Evolutionary conservation across 2,888 invertebrate species (phyloP).

Genomic region (Venustoraphidia nigricollis): DNA sequence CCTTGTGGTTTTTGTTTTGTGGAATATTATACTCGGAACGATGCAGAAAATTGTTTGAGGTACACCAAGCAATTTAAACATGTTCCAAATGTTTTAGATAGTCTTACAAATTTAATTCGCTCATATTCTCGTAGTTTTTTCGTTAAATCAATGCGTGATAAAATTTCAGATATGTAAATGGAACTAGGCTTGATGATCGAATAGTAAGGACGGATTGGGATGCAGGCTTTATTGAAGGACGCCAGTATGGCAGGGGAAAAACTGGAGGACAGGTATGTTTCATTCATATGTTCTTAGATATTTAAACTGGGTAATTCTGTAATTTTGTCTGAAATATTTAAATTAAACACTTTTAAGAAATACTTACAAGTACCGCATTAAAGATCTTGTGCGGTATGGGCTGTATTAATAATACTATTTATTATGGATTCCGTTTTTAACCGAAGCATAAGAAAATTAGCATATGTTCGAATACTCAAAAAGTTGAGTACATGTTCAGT

Average conservation of each 20-base stretch:
- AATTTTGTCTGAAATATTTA: too few relatives aligned
- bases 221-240: constrained; percentile 94
- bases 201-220: constrained; percentile 98
- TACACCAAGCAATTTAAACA: constrained; percentile 17
- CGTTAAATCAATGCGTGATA: not conserved
- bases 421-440: too few relatives aligned
- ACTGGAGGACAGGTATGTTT: constrained; percentile 84
- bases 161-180: constrained; percentile 70
- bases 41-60: constrained; percentile 70
- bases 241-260: constrained; percentile 96
- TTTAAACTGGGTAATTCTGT: too few relatives aligned
- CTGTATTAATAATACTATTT: too few relatives aligned
- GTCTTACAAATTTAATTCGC: constrained; percentile 9
- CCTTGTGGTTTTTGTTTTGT: constrained; percentile 99
- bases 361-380: too few relatives aligned
- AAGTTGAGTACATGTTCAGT: too few relatives aligned
- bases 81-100: constrained; percentile 30
- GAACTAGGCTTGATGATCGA: constrained; percentile 90
- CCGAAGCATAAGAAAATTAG: too few relatives aligned
- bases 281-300: not conserved
- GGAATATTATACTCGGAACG: constrained; percentile 68
- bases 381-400: too few relatives aligned
- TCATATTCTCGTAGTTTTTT: constrained; percentile 11
- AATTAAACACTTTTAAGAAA: too few relatives aligned
- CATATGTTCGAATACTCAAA: too few relatives aligned